These are phyloP conservation scores for Rhinichthys klamathensis DNA, from an alignment of 2,113 vertebrate species.

Conservation along the genomic window DNA sequence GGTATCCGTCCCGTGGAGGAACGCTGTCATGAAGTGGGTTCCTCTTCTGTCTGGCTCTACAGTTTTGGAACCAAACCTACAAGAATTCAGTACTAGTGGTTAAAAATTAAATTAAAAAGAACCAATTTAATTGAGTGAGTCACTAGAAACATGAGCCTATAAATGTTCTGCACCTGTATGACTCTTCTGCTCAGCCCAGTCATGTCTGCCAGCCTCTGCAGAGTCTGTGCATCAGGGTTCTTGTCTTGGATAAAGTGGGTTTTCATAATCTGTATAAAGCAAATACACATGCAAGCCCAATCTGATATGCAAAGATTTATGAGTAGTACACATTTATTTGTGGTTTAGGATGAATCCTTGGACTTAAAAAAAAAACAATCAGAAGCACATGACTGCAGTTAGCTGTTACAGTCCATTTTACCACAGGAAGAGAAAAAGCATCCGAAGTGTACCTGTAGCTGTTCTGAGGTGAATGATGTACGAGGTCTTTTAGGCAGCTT, in stretches of 20 bases:
- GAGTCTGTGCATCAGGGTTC: slow-evolving; percentile 89
- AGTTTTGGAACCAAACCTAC: slow-evolving; percentile 99
- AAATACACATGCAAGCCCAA: not conserved
- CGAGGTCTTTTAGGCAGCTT: slow-evolving; percentile 93
- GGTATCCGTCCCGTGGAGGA: slow-evolving; percentile 81
- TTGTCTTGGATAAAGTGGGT: slow-evolving; percentile 91
- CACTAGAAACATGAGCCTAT: not conserved
- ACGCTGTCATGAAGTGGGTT: slow-evolving; percentile 85
- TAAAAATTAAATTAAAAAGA: not conserved
- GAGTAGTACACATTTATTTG: not conserved
- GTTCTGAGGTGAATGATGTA: slow-evolving; percentile 93
- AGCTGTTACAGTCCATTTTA: not conserved
- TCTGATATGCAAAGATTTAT: not conserved
- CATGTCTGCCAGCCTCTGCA: slow-evolving; percentile 91
- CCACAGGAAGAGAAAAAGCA: not conserved
- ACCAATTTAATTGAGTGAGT: not conserved
- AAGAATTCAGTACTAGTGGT: slow-evolving; percentile 47
- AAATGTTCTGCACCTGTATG: slow-evolving; percentile 84
- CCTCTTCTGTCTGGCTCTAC: slow-evolving; percentile 96
- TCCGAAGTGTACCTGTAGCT: slow-evolving; percentile 81
- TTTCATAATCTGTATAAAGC: slow-evolving; percentile 85
- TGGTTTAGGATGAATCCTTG: not conserved
- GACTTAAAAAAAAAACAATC: not conserved
- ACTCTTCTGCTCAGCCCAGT: slow-evolving; percentile 92
- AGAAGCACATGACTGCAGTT: not conserved